Percentiles rank a stretch among this genome's conserved stretches.
These are phyloP conservation scores for Geopemphigus sp. DNA, from an alignment of 1,140 invertebrate genomes.

Conservation along the genomic window DNA sequence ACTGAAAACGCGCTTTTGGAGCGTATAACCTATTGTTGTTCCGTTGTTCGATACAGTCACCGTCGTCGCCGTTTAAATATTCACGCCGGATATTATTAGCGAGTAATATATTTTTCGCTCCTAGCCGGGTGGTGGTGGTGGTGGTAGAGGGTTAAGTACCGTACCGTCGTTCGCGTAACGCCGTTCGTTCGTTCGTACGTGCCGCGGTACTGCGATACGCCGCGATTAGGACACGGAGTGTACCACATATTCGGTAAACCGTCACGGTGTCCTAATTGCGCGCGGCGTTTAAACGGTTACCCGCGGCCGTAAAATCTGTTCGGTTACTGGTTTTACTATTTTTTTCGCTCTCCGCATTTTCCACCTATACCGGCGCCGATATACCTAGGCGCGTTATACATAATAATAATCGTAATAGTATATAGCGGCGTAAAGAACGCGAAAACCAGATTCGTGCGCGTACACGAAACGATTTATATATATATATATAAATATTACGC, in stretches of 20 bases:
- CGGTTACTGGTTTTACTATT: neutral
- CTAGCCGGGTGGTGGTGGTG: too few species aligned
- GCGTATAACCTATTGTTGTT: slow-evolving; percentile 28
- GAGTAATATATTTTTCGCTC: neutral
- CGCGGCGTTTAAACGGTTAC: neutral
- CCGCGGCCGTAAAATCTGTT: neutral
- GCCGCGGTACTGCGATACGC: neutral
- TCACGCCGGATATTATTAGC: neutral
- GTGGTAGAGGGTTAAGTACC: too few species aligned
- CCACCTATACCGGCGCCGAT: neutral
- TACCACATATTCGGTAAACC: neutral
- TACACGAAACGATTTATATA: neutral
- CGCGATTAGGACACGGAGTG: neutral
- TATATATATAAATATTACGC: neutral
- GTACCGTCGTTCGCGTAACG: too few species aligned
- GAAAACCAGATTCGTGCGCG: neutral
- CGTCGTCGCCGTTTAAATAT: neutral
- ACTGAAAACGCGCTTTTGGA: slow-evolving; percentile 3
- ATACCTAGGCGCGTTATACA: neutral
- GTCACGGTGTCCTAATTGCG: neutral
- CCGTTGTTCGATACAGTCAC: neutral
- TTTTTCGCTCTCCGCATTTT: neutral
- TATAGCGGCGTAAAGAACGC: neutral
- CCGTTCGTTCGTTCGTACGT: neutral
- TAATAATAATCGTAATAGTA: neutral